phyloP scores from a whole-genome alignment of 2,113 vertebrate genomes.

The Colossoma macropomum region DNA sequence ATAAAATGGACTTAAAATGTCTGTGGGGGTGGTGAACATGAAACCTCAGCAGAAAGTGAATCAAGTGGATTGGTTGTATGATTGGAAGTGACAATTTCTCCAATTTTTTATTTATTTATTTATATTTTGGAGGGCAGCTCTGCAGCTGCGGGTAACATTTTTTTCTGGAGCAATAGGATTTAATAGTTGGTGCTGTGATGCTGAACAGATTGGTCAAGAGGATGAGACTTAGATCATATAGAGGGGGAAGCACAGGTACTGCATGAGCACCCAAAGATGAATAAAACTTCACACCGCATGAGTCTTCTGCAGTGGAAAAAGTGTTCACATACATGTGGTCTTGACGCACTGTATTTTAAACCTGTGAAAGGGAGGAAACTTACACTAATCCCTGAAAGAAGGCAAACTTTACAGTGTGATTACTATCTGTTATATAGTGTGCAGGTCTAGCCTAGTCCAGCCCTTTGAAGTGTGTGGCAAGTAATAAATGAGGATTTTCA shows the following conservation, averaged over 20 bases:
- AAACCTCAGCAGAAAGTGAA: not conserved
- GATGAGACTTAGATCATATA: not conserved
- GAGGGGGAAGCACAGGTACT: not conserved
- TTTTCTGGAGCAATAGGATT: slow-evolving; percentile 2
- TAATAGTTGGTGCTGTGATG: not conserved
- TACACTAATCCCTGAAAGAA: not conserved
- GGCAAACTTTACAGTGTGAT: not conserved
- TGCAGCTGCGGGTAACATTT: not conserved
- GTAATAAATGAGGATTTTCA: slow-evolving; percentile 12
- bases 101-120: not conserved
- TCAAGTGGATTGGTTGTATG: not conserved
- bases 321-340: not conserved
- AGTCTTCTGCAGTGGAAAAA: not conserved
- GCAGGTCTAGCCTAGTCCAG: not conserved
- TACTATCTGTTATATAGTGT: not conserved
- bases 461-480: not conserved
- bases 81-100: slow-evolving; percentile 21
- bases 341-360: not conserved
- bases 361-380: not conserved
- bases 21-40: not conserved
- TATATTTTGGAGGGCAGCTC: not conserved
- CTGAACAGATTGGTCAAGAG: not conserved
- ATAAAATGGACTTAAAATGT: not conserved
- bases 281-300: not conserved
- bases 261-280: not conserved